Percentiles rank a stretch among this genome's conserved stretches.
Conservation (phyloP, 2,797 vertebrate genomes). For the Enteromius argenteus region DNA sequence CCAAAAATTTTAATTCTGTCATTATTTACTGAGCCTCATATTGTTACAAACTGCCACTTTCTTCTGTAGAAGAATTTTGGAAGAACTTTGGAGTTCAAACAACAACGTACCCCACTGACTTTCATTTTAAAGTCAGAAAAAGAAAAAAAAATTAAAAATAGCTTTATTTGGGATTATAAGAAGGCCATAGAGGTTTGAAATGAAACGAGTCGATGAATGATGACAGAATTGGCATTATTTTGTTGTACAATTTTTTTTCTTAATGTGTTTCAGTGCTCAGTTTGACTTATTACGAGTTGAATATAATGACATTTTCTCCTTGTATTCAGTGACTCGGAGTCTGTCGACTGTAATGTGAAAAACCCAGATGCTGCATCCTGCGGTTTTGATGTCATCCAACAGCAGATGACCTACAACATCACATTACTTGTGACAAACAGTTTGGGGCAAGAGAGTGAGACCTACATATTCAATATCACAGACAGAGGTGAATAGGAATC, state of each 20-base stretch:
- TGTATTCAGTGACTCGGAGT: slow-evolving; percentile 29
- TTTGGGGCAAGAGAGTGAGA: slow-evolving; percentile 64
- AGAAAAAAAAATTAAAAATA: neutral
- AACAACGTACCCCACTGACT: too few species aligned
- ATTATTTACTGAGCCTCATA: neutral
- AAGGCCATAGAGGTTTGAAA: neutral
- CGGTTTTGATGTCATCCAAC: slow-evolving; percentile 59
- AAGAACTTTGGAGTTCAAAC: neutral
- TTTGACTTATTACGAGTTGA: neutral
- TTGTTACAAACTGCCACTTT: neutral
- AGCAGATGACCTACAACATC: slow-evolving; percentile 67
- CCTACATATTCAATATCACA: slow-evolving; percentile 70
- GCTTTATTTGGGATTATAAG: neutral
- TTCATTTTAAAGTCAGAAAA: neutral
- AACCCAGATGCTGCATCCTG: slow-evolving; percentile 42
- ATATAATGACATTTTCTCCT: neutral
- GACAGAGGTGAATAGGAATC: slow-evolving; percentile 66
- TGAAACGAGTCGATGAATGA: neutral
- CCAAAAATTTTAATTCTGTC: neutral
- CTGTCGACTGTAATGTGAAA: neutral
- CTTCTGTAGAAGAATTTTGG: neutral
- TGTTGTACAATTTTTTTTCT: neutral
- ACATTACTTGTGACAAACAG: slow-evolving; percentile 65
- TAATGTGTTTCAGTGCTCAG: neutral
- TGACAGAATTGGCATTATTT: neutral